A percentile compares a stretch with the other conserved stretches of the same genome.
Evolutionary conservation across 2,797 vertebrate genomes (phyloP).

Genomic region (Scleropages formosus): DNA sequence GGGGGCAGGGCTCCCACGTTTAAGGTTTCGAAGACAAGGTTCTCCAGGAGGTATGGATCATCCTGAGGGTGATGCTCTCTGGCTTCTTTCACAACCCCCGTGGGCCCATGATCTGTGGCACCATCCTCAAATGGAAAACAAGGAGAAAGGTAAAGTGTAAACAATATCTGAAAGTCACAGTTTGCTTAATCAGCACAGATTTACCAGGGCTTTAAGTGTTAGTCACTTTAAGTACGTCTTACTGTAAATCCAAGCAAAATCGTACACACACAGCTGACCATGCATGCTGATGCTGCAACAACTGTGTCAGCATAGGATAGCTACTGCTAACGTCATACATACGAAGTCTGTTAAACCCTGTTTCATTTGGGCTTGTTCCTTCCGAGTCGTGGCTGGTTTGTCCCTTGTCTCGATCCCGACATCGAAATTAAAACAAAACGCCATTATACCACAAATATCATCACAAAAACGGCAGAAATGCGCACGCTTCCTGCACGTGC

Average conservation of each 20-base stretch:
- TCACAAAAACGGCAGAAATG: background rate
- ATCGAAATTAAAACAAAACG: constrained; percentile 32
- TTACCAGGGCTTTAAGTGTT: background rate
- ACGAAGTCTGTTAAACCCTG: constrained; percentile 13
- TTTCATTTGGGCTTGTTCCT: background rate
- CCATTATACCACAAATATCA: constrained; percentile 6
- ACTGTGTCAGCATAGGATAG: no score
- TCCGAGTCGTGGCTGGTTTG: background rate
- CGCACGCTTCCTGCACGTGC: background rate
- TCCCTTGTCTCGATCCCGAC: constrained; percentile 11
- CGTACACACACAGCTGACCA: background rate
- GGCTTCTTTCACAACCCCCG: constrained; percentile 45
- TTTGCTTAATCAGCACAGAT: background rate
- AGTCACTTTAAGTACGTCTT: background rate
- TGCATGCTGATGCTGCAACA: no score
- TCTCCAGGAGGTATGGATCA: constrained; percentile 49
- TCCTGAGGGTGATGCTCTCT: constrained; percentile 58
- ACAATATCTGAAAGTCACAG: background rate
- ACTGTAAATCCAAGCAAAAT: background rate
- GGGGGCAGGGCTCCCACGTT: constrained; percentile 65
- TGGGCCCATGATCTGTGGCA: background rate
- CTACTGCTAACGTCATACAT: background rate
- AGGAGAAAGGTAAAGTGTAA: background rate
- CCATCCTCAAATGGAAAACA: constrained; percentile 1
- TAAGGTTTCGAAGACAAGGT: constrained; percentile 67